phyloP scores from a whole-genome alignment of 1,140 invertebrate species.

The Aleiodes sp. region DNA sequence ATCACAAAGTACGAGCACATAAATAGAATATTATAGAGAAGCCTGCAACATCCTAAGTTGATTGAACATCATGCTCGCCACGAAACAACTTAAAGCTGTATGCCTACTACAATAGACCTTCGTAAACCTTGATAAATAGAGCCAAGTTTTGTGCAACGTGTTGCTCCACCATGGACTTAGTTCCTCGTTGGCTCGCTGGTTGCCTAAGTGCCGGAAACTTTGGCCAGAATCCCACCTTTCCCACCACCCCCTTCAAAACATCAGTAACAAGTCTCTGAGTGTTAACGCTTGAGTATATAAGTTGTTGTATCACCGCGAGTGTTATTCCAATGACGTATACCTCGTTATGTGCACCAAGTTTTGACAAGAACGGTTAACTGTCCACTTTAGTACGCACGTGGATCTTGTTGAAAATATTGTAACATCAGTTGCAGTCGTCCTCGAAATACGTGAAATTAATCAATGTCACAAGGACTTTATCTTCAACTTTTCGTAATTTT shows the following conservation, averaged over 20 bases:
- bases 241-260: neutral
- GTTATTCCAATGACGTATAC: conserved; percentile 12
- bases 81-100: conserved; percentile 23
- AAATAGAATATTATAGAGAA: neutral
- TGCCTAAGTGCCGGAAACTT: conserved; percentile 47
- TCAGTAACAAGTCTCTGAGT: neutral
- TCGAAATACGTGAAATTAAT: too few relatives aligned
- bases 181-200: conserved; percentile 35
- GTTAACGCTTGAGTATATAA: neutral
- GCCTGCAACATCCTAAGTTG: neutral
- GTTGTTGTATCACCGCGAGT: neutral
- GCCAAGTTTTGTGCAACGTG: conserved; percentile 51
- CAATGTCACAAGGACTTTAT: too few relatives aligned
- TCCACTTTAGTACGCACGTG: neutral
- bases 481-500: too few relatives aligned
- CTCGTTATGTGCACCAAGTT: neutral
- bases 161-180: conserved; percentile 42
- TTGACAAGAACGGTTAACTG: neutral
- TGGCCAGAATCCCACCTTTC: conserved; percentile 31
- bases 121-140: conserved; percentile 51
- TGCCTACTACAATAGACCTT: conserved; percentile 27
- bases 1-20: too few relatives aligned
- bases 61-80: conserved; percentile 12
- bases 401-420: neutral
- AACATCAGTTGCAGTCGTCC: too few relatives aligned